phyloP scores from a whole-genome alignment of 2,797 vertebrate genomes.

The Remorina albescens region DNA sequence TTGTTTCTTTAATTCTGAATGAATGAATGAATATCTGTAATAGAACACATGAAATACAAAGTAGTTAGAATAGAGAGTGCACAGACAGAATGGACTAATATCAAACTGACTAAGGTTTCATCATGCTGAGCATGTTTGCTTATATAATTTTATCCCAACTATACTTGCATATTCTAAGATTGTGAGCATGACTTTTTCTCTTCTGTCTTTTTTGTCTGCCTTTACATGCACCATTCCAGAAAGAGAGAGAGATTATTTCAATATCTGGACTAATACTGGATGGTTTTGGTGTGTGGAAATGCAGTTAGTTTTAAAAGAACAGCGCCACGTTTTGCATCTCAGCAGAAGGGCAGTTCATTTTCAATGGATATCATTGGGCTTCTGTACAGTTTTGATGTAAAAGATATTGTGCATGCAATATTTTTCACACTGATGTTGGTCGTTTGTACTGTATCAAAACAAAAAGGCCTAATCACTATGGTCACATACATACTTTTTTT shows the following conservation, averaged over 20 bases:
- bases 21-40: constrained; percentile 23
- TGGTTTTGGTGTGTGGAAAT: neutral
- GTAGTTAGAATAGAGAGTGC: constrained; percentile 7
- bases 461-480: neutral
- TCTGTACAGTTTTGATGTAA: constrained; percentile 45
- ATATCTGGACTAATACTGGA: constrained; percentile 7
- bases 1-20: constrained; percentile 22
- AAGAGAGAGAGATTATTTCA: constrained; percentile 19
- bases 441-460: constrained; percentile 6
- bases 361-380: constrained; percentile 22
- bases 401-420: constrained; percentile 27
- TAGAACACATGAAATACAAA: constrained; percentile 22
- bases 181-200: constrained; percentile 25
- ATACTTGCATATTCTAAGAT: constrained; percentile 27
- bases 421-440: constrained; percentile 12
- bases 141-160: constrained; percentile 4
- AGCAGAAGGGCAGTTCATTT: constrained; percentile 20
- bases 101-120: constrained; percentile 7
- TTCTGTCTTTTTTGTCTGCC: constrained; percentile 48
- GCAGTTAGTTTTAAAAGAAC: neutral
- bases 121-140: constrained; percentile 15
- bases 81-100: constrained; percentile 5
- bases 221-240: constrained; percentile 54
- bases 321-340: constrained; percentile 1
- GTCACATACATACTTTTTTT: constrained; percentile 1